These are phyloP conservation scores for Andrena camellia DNA, from an alignment of 2,888 invertebrate species.

Conservation along the genomic window DNA sequence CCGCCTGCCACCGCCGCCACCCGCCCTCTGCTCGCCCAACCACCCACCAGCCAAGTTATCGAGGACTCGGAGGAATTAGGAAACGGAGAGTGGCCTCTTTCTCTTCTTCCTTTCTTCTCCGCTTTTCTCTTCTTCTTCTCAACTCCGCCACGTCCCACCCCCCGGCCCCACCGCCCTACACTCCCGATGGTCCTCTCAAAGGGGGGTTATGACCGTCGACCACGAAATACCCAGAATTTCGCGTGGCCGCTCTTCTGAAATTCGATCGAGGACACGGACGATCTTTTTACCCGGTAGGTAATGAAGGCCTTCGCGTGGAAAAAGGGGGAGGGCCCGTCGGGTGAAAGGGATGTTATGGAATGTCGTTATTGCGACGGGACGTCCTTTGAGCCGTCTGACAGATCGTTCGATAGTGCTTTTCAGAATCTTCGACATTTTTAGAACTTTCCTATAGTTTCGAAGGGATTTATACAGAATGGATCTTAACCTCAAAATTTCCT, in stretches of 20 bases:
- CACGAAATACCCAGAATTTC: constrained; percentile 63
- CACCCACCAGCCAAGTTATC: constrained; percentile 73
- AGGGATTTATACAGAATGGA: too few relatives aligned
- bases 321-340: background rate
- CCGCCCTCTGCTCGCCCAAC: background rate
- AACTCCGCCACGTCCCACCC: background rate
- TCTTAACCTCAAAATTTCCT: too few relatives aligned
- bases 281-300: constrained; percentile 45
- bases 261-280: constrained; percentile 47
- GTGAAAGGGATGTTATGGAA: constrained; percentile 33
- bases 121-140: constrained; percentile 11
- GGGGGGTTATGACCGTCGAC: constrained; percentile 56
- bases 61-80: constrained; percentile 75
- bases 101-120: constrained; percentile 9
- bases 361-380: constrained; percentile 42
- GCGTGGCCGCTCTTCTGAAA: constrained; percentile 54
- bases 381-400: constrained; percentile 6
- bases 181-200: background rate
- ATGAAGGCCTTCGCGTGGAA: constrained; percentile 33
- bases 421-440: background rate
- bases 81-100: constrained; percentile 59
- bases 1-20: constrained; percentile 39
- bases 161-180: background rate
- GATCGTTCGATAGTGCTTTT: constrained; percentile 18
- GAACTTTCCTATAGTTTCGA: background rate